Base-by-base conservation (phyloP, 2,888 invertebrate species). In the Parapristionchus giblindavisi region DNA sequence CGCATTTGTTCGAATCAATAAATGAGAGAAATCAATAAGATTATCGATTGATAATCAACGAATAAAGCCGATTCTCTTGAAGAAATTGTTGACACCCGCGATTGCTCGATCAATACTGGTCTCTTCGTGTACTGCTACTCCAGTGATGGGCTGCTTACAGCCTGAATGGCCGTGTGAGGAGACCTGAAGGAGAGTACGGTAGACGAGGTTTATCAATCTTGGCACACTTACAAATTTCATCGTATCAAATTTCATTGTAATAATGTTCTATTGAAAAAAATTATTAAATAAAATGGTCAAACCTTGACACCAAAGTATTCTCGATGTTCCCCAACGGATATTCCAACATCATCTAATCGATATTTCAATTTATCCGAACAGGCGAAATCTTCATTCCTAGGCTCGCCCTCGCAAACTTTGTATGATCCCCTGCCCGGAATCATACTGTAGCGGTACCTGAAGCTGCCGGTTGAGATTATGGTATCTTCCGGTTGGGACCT, bases 301-400 rank as follows among this genome's bases (percentile, higher is more conserved):
- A 85, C 85, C 77, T 81, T 78, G 27, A 85, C 83, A 11, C 77
- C 84, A 72, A 85, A 85, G 51, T 85, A 85, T 63, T 86, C 82
- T 17, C 85, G 71, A 79, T 85, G 85, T 58, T 85, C 84, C 76
- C 79, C 79, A 29, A 83, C 77, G 60, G 86, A 85, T 29, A 78
- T 78, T n/a, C 79, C 80, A 38, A 78, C 78, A 48, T 81, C 80
- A 71, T 81, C 81, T 4, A 77, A 63, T 32, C 80, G 79, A 68
- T 85, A 85, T 14, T 80, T 79, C 48, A 85, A 75, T 11, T 78
- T 51, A 75, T 86, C 85, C 8, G 82, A 83, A 75, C 86, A 86
- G 0, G 76, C 63, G 43, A 84, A 82, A 54, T 86, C 86, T 54
- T 86, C 86, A 75, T 84, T 82, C 58, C 79, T 84, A 17, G 86